phyloP scores from a whole-genome alignment of 2,797 vertebrate species.

The Enteromius radiatus region DNA sequence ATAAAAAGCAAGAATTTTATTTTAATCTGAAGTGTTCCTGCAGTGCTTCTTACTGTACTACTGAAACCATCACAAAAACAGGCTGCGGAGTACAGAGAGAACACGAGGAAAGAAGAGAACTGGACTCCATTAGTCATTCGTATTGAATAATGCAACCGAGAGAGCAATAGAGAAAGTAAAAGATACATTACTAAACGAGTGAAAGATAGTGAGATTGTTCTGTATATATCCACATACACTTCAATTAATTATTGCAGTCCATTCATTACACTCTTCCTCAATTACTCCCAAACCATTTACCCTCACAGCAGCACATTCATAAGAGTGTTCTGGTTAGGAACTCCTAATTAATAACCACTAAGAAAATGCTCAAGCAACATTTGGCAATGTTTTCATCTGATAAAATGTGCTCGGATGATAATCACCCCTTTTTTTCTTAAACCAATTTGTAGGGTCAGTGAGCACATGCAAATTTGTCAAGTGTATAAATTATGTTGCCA shows the following conservation, averaged over 20 bases:
- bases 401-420: constrained; percentile 10
- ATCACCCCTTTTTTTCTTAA: constrained; percentile 24
- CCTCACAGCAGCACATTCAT: constrained; percentile 31
- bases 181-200: constrained; percentile 19
- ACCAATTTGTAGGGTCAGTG: constrained; percentile 14
- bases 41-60: not conserved
- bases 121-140: constrained; percentile 18
- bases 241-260: constrained; percentile 28
- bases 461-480: constrained; percentile 7
- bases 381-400: constrained; percentile 8
- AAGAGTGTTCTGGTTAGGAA: constrained; percentile 28
- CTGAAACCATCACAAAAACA: not conserved
- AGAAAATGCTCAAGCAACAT: constrained; percentile 33
- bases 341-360: constrained; percentile 40
- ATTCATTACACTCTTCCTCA: constrained; percentile 40
- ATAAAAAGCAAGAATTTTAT: not conserved
- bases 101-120: not conserved
- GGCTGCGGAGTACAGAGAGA: constrained; percentile 1
- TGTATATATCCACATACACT: constrained; percentile 36
- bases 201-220: constrained; percentile 28
- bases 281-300: constrained; percentile 41
- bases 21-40: not conserved
- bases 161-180: constrained; percentile 14
- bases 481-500: constrained; percentile 13
- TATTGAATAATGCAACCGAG: constrained; percentile 22